Evolutionary conservation across 2,113 vertebrate genomes (phyloP).

Genomic region (Condylura cristata): DNA sequence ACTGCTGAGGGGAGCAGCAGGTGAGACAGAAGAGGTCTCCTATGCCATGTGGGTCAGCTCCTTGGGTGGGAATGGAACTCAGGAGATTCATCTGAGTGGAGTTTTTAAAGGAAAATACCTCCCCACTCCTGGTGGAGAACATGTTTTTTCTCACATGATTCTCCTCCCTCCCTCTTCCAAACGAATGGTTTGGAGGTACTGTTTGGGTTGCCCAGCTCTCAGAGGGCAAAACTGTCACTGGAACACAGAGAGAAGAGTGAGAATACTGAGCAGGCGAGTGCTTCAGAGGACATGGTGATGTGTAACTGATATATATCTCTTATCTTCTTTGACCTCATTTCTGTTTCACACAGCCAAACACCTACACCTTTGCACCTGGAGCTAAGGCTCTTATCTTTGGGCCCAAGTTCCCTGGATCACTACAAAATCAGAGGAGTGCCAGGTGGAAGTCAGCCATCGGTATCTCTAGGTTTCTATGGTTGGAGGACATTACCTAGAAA

Average conservation of each 20-base stretch:
- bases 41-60: no score
- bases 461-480: not conserved
- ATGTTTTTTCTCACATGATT: no score
- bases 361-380: conserved; percentile 55
- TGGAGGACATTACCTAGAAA: conserved; percentile 50
- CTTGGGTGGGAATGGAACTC: no score
- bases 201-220: not conserved
- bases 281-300: not conserved
- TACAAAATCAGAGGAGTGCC: conserved; percentile 45
- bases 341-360: conserved; percentile 44
- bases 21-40: no score
- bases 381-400: conserved; percentile 59
- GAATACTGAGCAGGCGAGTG: not conserved
- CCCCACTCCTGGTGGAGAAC: no score
- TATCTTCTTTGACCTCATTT: conserved; percentile 57
- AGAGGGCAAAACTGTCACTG: not conserved
- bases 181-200: no score
- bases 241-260: not conserved
- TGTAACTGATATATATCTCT: not conserved
- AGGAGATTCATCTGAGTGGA: not conserved
- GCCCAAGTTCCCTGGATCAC: conserved; percentile 44
- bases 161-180: no score
- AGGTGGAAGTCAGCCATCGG: not conserved
- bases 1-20: no score
- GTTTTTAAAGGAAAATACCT: not conserved